A percentile compares a stretch with the other conserved stretches of the same genome.
Conservation (phyloP, 2,113 vertebrate genomes). For the Pygathrix nemaeus region DNA sequence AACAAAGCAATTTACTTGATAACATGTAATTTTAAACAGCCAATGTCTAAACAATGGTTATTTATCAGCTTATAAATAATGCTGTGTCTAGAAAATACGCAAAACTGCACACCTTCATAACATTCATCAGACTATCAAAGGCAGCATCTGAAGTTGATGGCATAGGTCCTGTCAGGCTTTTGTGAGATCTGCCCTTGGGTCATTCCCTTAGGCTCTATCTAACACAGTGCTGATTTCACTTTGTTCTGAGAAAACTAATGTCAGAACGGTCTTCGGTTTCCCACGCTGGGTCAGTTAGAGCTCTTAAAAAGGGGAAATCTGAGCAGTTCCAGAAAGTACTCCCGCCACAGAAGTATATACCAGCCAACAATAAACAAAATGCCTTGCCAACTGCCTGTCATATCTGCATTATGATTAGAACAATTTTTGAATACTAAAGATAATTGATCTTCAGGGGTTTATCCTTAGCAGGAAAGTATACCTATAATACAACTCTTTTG, state of each 20-base stretch:
- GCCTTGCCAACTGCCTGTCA: not conserved
- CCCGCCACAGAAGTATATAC: not conserved
- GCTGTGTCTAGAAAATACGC: not conserved
- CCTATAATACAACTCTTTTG: not conserved
- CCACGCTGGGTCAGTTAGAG: not conserved
- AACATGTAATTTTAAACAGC: conserved; percentile 24
- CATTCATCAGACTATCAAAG: not conserved
- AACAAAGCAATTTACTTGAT: not conserved
- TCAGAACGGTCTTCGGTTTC: conserved; percentile 8
- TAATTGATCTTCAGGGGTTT: not conserved
- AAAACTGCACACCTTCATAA: not conserved
- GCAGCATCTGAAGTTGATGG: not conserved
- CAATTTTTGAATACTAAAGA: not conserved
- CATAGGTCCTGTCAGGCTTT: not conserved
- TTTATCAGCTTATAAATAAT: conserved; percentile 36
- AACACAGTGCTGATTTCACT: not conserved
- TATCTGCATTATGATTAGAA: not conserved
- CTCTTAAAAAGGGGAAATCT: not conserved
- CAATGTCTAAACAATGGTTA: conserved; percentile 11
- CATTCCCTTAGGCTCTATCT: not conserved
- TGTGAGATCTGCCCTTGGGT: not conserved
- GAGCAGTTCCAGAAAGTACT: conserved; percentile 41
- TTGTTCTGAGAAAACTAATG: not conserved
- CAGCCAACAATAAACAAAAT: not conserved
- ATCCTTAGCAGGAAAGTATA: not conserved